These are phyloP conservation scores for Hassar affinis DNA, from an alignment of 2,113 vertebrate genomes.

Conservation along the genomic window DNA sequence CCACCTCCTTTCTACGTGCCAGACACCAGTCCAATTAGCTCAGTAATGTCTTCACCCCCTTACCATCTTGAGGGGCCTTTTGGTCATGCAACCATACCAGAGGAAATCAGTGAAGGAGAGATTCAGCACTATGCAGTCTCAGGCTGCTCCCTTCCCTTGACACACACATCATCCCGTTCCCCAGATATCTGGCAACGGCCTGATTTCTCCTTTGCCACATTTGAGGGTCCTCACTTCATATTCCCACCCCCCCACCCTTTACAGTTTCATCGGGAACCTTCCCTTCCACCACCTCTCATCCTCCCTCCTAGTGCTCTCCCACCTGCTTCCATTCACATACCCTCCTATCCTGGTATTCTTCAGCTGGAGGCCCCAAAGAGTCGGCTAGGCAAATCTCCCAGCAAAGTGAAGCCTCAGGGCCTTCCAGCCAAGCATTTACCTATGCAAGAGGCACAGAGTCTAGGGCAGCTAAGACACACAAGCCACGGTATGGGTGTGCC, in stretches of 20 bases:
- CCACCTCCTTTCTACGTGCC: slow-evolving; percentile 95
- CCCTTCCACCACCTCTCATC: slow-evolving; percentile 74
- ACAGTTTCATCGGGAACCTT: slow-evolving; percentile 79
- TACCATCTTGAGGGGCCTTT: slow-evolving; percentile 90
- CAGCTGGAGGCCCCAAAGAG: slow-evolving; percentile 89
- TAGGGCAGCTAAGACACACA: slow-evolving; percentile 98
- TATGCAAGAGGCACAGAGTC: slow-evolving; percentile 91
- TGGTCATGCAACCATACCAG: slow-evolving; percentile 89
- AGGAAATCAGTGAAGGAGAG: slow-evolving; percentile 87
- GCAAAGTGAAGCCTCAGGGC: slow-evolving; percentile 81
- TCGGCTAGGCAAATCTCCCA: slow-evolving; percentile 85
- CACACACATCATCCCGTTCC: slow-evolving; percentile 87
- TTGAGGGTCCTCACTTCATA: slow-evolving; percentile 89
- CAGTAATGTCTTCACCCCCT: slow-evolving; percentile 95
- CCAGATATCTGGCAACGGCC: slow-evolving; percentile 92
- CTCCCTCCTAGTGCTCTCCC: slow-evolving; percentile 86
- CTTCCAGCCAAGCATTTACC: slow-evolving; percentile 91
- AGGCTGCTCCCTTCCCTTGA: slow-evolving; percentile 89
- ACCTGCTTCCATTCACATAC: slow-evolving; percentile 85
- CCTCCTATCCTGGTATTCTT: slow-evolving; percentile 88
- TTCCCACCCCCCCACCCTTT: slow-evolving; percentile 83
- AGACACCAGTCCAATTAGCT: slow-evolving; percentile 94
- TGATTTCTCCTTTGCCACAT: slow-evolving; percentile 86
- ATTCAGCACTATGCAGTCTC: slow-evolving; percentile 82
- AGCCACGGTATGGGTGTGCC: slow-evolving; percentile 96